Evolutionary conservation across 2,888 invertebrate genomes (phyloP).

Genomic region (Cantharis rufa): DNA sequence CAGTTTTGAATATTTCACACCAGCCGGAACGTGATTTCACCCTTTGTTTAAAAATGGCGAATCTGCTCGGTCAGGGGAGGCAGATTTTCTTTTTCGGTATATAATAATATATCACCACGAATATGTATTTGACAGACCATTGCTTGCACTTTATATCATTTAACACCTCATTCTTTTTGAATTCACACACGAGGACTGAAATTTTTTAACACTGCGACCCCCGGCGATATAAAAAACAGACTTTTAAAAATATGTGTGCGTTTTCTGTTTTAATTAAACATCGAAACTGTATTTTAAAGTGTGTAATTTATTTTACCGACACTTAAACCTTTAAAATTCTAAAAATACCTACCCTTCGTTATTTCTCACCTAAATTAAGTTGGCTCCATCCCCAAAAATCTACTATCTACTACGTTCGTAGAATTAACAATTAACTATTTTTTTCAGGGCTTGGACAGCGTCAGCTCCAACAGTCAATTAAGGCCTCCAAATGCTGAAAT

Average conservation of each 20-base stretch:
- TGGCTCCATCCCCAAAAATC: neutral
- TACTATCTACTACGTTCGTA: neutral
- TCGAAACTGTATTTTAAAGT: neutral
- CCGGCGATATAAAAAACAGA: neutral
- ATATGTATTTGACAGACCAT: slow-evolving; percentile 35
- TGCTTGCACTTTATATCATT: slow-evolving; percentile 20
- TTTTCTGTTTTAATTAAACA: neutral
- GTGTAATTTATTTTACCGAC: neutral
- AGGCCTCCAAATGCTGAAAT: slow-evolving; percentile 71
- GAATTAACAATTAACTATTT: slow-evolving; percentile 34
- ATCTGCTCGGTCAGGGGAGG: neutral
- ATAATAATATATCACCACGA: slow-evolving; percentile 12
- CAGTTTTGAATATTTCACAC: neutral
- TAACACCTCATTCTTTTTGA: slow-evolving; percentile 2
- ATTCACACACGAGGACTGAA: neutral
- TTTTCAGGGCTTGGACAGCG: slow-evolving; percentile 71
- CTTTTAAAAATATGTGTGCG: neutral
- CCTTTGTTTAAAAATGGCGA: neutral
- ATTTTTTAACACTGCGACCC: neutral
- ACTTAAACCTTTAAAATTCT: neutral
- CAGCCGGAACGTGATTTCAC: neutral
- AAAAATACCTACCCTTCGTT: neutral
- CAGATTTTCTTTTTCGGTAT: neutral
- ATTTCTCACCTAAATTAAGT: neutral
- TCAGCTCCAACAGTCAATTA: slow-evolving; percentile 60